phyloP scores from a whole-genome alignment of 1,140 invertebrate species.

The Orius insidiosus region DNA sequence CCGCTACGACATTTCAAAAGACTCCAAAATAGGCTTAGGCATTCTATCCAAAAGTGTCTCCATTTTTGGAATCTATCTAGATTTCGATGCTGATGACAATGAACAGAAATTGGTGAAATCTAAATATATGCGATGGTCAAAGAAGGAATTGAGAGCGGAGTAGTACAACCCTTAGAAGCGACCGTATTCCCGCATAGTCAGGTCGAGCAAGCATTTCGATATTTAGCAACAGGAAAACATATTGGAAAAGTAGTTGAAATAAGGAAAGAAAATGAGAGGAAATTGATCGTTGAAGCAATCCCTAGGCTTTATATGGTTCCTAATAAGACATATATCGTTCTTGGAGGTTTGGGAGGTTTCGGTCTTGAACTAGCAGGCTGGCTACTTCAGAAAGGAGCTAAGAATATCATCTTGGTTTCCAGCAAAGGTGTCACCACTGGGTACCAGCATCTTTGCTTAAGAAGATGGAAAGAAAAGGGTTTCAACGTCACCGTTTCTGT shows the following conservation, averaged over 20 bases:
- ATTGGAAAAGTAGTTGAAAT: conserved; percentile 93
- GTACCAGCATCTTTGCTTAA: conserved; percentile 66
- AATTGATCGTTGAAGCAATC: conserved; percentile 37
- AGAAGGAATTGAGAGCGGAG: conserved; percentile 68
- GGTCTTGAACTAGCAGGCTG: conserved; percentile 84
- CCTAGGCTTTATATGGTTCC: conserved; percentile 75
- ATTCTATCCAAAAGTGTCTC: conserved; percentile 89
- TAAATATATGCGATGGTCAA: conserved; percentile 53
- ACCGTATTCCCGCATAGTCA: conserved; percentile 69
- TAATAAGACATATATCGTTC: conserved; percentile 68
- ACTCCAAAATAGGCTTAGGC: conserved; percentile 67
- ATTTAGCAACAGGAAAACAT: conserved; percentile 93
- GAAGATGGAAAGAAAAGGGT: conserved; percentile 53
- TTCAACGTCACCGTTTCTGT: conserved; percentile 48
- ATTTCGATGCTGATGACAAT: conserved; percentile 56
- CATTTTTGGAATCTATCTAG: conserved; percentile 90
- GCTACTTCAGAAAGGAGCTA: conserved; percentile 71
- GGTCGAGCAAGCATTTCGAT: conserved; percentile 85
- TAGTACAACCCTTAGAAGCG: conserved; percentile 63
- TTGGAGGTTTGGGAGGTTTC: conserved; percentile 87
- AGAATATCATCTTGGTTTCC: conserved; percentile 68
- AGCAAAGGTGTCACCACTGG: conserved; percentile 72
- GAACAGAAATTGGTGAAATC: conserved; percentile 53
- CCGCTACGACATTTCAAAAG: conserved; percentile 88
- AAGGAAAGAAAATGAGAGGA: conserved; percentile 50